These are phyloP conservation scores for Lutjanus erythropterus DNA, from an alignment of 2,113 vertebrate genomes.

Conservation along the genomic window DNA sequence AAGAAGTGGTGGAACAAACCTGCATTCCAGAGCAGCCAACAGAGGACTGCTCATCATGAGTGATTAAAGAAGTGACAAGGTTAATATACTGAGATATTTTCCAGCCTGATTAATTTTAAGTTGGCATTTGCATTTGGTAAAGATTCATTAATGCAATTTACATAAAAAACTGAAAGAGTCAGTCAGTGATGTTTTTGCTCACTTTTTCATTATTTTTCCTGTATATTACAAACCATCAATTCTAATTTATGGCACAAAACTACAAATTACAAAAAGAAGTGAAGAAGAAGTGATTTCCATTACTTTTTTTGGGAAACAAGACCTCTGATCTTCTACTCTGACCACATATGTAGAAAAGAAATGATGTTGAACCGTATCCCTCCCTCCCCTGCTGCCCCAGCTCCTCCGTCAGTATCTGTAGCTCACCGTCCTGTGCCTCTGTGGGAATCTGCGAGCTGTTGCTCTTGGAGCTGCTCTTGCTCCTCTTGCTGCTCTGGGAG, in stretches of 20 bases:
- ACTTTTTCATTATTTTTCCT: not conserved
- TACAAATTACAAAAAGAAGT: not conserved
- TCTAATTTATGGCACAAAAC: not conserved
- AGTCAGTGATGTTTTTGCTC: slow-evolving; percentile 2
- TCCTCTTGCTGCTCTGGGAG: slow-evolving; percentile 94
- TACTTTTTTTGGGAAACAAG: not conserved
- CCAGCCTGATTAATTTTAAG: slow-evolving; percentile 6
- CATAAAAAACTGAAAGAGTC: slow-evolving; percentile 1
- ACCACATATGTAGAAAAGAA: slow-evolving; percentile 7
- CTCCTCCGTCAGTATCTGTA: not conserved
- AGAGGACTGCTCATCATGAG: not conserved
- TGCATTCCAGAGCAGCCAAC: slow-evolving; percentile 9
- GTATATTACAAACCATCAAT: not conserved
- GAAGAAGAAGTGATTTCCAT: not conserved
- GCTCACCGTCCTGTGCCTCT: slow-evolving; percentile 93
- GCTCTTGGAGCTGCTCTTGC: slow-evolving; percentile 92
- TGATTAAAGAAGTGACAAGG: not conserved
- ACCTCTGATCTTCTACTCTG: slow-evolving; percentile 5
- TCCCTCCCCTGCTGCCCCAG: slow-evolving; percentile 1
- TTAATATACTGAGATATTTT: not conserved
- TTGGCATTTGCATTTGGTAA: slow-evolving; percentile 10
- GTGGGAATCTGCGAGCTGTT: slow-evolving; percentile 93
- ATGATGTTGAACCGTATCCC: slow-evolving; percentile 5
- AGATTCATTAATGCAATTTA: slow-evolving; percentile 4
- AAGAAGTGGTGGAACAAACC: not conserved